Percentiles rank a stretch among this genome's conserved stretches.
These are phyloP conservation scores for Pungitius pungitius DNA, from an alignment of 2,113 vertebrate species.

Conservation along the genomic window DNA sequence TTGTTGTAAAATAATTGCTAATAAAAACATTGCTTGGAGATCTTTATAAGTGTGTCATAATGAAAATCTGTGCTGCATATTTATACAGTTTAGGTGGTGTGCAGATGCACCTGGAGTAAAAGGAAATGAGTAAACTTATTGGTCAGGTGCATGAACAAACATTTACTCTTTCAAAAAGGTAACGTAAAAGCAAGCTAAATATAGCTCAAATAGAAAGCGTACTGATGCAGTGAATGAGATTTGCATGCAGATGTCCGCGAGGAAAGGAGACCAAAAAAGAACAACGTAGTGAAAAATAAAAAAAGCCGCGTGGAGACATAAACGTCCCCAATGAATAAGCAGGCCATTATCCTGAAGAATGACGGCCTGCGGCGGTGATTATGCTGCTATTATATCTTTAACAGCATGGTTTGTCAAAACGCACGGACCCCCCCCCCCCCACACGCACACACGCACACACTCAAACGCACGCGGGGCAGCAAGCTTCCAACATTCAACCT, in stretches of 20 bases:
- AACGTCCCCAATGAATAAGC: constrained; percentile 91
- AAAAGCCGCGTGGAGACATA: constrained; percentile 82
- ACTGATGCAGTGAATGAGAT: constrained; percentile 5
- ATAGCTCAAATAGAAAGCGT: background rate
- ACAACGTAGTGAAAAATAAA: constrained; percentile 75
- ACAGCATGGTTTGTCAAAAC: constrained; percentile 92
- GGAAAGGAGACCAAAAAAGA: constrained; percentile 51
- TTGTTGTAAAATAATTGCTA: constrained; percentile 78
- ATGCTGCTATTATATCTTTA: constrained; percentile 94
- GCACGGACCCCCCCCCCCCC: constrained; percentile 77
- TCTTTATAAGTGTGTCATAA: constrained; percentile 44
- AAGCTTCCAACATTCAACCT: constrained; percentile 29
- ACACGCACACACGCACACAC: constrained; percentile 63
- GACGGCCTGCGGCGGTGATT: constrained; percentile 89
- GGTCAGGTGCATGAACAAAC: background rate
- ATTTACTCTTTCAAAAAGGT: background rate
- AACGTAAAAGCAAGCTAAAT: background rate
- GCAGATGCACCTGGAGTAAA: background rate
- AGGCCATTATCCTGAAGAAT: constrained; percentile 94
- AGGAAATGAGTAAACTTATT: background rate
- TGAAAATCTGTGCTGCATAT: constrained; percentile 32
- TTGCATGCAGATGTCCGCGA: background rate
- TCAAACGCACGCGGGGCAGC: background rate
- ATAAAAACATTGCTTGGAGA: constrained; percentile 80
- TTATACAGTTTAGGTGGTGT: background rate